Conservation (phyloP, 2,797 vertebrate genomes). For the Remorina albescens region DNA sequence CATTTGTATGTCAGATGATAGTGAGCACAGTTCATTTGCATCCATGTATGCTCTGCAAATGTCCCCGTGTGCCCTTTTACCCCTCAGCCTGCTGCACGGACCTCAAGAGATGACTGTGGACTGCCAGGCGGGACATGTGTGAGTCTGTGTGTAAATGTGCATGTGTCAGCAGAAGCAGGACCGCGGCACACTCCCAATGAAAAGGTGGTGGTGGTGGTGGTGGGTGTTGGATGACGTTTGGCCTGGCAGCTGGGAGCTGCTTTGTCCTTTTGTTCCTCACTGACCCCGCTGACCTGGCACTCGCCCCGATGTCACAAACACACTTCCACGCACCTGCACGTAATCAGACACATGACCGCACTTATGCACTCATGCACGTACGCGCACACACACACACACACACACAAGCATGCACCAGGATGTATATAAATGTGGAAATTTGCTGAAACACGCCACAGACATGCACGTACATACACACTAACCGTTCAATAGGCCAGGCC, state of each 20-base stretch:
- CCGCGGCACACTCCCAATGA: slow-evolving; percentile 74
- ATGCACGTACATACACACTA: slow-evolving; percentile 4
- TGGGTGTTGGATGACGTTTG: slow-evolving; percentile 72
- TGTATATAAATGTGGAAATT: slow-evolving; percentile 42
- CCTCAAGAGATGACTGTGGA: slow-evolving; percentile 60
- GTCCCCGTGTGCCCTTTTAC: slow-evolving; percentile 62
- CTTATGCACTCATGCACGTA: background rate
- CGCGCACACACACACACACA: slow-evolving; percentile 31
- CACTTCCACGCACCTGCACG: slow-evolving; percentile 50
- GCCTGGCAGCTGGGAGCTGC: slow-evolving; percentile 83
- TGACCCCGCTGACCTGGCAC: slow-evolving; percentile 77
- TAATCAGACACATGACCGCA: slow-evolving; percentile 41
- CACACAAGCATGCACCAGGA: slow-evolving; percentile 17
- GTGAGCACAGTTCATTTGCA: slow-evolving; percentile 20
- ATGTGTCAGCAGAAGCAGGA: slow-evolving; percentile 62
- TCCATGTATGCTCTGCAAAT: slow-evolving; percentile 42
- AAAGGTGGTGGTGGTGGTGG: too few relatives aligned
- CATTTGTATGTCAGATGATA: slow-evolving; percentile 4
- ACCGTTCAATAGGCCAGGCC: slow-evolving; percentile 35
- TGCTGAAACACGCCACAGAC: slow-evolving; percentile 20
- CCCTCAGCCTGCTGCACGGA: slow-evolving; percentile 44
- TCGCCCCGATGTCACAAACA: slow-evolving; percentile 73
- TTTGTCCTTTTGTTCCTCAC: slow-evolving; percentile 66
- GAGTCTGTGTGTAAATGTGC: slow-evolving; percentile 51
- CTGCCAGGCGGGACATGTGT: slow-evolving; percentile 26